Evolutionary conservation across 2,888 invertebrate species (phyloP).

Genomic region (Hemistola chrysoprasaria): DNA sequence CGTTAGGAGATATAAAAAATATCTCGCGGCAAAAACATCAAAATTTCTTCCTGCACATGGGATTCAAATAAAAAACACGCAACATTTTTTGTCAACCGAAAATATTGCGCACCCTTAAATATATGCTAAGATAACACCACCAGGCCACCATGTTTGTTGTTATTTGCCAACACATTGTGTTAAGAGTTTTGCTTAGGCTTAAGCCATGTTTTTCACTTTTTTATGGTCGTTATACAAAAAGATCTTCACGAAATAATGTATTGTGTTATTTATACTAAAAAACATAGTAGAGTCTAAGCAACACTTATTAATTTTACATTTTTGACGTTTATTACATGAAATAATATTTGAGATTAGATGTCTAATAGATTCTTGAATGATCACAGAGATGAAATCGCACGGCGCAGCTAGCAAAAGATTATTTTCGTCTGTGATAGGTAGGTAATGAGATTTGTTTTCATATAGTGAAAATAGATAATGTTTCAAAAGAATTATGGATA

Average conservation of each 20-base stretch:
- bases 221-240: conserved; percentile 10
- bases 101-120: conserved; percentile 26
- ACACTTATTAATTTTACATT: too few species aligned
- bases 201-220: conserved; percentile 10
- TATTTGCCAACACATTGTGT: conserved; percentile 17
- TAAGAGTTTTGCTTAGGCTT: conserved; percentile 11
- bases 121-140: conserved; percentile 25
- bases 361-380: too few species aligned
- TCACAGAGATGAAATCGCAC: too few species aligned
- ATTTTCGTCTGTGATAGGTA: too few species aligned
- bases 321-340: too few species aligned
- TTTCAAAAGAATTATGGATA: too few species aligned
- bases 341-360: too few species aligned
- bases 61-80: conserved; percentile 14
- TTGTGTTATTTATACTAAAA: too few species aligned
- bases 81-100: conserved; percentile 21
- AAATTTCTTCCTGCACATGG: not conserved
- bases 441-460: too few species aligned
- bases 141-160: conserved; percentile 22
- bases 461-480: too few species aligned
- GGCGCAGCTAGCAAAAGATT: too few species aligned
- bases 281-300: too few species aligned
- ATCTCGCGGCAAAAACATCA: not conserved
- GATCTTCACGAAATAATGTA: conserved; percentile 2
- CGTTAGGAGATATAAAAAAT: not conserved